A percentile compares a stretch with the other conserved stretches of the same genome.
Evolutionary conservation across 2,113 vertebrate species (phyloP).

Genomic region (Misgurnus anguillicaudatus): DNA sequence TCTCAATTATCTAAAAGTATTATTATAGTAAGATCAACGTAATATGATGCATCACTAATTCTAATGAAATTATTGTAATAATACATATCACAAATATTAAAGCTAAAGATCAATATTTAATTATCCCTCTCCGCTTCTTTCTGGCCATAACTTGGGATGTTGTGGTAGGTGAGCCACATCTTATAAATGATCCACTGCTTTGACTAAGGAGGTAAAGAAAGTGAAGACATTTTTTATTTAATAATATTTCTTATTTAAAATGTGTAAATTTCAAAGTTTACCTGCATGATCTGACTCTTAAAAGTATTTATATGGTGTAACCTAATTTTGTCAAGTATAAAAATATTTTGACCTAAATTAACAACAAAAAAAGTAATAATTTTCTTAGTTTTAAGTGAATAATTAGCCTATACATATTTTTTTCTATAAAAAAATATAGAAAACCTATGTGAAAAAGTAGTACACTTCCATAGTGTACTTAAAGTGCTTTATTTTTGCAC

Average conservation of each 20-base stretch:
- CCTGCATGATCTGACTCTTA: too few species aligned
- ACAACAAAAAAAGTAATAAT: too few species aligned
- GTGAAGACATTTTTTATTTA: neutral
- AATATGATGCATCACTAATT: neutral
- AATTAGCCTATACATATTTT: too few species aligned
- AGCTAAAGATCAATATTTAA: neutral
- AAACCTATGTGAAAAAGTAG: too few species aligned
- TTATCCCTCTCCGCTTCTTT: slow-evolving; percentile 83
- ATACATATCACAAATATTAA: neutral
- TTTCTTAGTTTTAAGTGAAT: too few species aligned
- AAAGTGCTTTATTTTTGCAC: too few species aligned
- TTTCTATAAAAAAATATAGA: too few species aligned
- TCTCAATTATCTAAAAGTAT: slow-evolving; percentile 88
- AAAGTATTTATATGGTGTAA: too few species aligned
- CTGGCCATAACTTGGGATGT: slow-evolving; percentile 91
- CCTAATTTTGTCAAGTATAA: too few species aligned
- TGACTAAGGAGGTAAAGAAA: slow-evolving; percentile 68
- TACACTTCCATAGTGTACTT: too few species aligned
- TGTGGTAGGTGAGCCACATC: slow-evolving; percentile 86
- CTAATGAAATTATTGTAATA: neutral
- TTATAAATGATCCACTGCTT: slow-evolving; percentile 77
- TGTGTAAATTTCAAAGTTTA: too few species aligned
- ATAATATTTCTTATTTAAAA: neutral
- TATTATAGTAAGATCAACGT: neutral
- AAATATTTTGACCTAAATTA: too few species aligned